A percentile compares a stretch with the other conserved stretches of the same genome.
phyloP scores from a whole-genome alignment of 1,140 invertebrate species.

The Sogatella furcifera region DNA sequence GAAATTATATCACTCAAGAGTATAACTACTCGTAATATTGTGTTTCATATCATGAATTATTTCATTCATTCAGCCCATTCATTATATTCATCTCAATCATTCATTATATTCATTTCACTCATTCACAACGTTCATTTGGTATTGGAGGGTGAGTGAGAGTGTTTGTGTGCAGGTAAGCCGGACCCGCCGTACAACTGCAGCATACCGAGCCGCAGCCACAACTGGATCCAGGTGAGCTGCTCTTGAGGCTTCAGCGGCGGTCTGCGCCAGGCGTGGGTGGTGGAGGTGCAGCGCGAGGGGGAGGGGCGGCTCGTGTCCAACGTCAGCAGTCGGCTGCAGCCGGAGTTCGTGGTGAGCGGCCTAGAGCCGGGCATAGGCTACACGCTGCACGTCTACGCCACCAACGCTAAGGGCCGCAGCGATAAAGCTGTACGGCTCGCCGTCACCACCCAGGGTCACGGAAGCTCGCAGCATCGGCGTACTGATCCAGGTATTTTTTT shows the following conservation, averaged over 20 bases:
- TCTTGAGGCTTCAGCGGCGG: constrained; percentile 37
- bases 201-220: constrained; percentile 37
- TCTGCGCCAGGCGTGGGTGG: constrained; percentile 37
- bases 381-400: constrained; percentile 38
- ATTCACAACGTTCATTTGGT: no score
- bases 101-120: no score
- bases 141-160: not conserved
- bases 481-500: no score
- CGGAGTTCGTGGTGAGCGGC: constrained; percentile 26
- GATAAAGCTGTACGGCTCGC: not conserved
- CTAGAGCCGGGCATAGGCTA: constrained; percentile 36
- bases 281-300: constrained; percentile 28
- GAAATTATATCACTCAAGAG: no score
- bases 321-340: constrained; percentile 21
- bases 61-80: no score
- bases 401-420: constrained; percentile 43
- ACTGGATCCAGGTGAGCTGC: constrained; percentile 37
- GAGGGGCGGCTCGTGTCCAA: constrained; percentile 29
- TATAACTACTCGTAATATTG: no score
- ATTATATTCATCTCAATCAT: no score
- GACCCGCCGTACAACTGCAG: constrained; percentile 39
- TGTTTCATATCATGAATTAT: no score
- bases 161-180: constrained; percentile 29
- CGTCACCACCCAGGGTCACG: constrained; percentile 1
- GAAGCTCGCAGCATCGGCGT: not conserved